phyloP scores from a whole-genome alignment of 2,113 vertebrate genomes.

The Triplophysa siluroides region DNA sequence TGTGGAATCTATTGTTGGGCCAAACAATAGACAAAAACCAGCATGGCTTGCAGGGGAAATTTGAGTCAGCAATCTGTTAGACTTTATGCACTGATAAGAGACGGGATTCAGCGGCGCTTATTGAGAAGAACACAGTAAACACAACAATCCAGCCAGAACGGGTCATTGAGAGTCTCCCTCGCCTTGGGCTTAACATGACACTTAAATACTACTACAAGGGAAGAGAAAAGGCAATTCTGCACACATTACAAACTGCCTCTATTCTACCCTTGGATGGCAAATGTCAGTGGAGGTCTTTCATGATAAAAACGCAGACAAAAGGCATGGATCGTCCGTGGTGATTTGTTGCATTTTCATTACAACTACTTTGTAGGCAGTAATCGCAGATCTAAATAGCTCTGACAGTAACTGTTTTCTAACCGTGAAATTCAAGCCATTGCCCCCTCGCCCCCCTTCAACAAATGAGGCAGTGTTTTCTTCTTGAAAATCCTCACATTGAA shows the following conservation, averaged over 20 bases:
- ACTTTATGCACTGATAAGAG: conserved; percentile 87
- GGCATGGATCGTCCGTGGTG: conserved; percentile 62
- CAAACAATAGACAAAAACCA: conserved; percentile 83
- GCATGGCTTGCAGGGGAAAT: conserved; percentile 88
- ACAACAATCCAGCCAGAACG: conserved; percentile 81
- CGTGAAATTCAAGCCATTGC: conserved; percentile 65
- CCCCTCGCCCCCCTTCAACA: conserved; percentile 53
- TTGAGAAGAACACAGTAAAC: conserved; percentile 85
- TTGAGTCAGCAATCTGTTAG: conserved; percentile 88
- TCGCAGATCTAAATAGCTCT: conserved; percentile 72
- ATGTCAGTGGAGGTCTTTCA: conserved; percentile 73
- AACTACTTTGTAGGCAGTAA: conserved; percentile 70
- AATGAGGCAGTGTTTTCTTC: conserved; percentile 63
- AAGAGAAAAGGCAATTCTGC: conserved; percentile 79
- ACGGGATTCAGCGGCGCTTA: conserved; percentile 73
- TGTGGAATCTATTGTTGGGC: conserved; percentile 79
- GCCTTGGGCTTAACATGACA: conserved; percentile 87
- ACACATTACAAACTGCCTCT: conserved; percentile 78
- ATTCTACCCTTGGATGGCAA: conserved; percentile 72
- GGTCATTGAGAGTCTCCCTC: conserved; percentile 79
- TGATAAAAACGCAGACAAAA: conserved; percentile 52
- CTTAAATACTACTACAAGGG: conserved; percentile 82
- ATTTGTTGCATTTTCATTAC: conserved; percentile 76
- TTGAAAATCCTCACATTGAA: conserved; percentile 64
- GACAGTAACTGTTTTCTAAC: conserved; percentile 69